Evolutionary conservation across 2,888 invertebrate species (phyloP).

Genomic region (Drosophila borborema): DNA sequence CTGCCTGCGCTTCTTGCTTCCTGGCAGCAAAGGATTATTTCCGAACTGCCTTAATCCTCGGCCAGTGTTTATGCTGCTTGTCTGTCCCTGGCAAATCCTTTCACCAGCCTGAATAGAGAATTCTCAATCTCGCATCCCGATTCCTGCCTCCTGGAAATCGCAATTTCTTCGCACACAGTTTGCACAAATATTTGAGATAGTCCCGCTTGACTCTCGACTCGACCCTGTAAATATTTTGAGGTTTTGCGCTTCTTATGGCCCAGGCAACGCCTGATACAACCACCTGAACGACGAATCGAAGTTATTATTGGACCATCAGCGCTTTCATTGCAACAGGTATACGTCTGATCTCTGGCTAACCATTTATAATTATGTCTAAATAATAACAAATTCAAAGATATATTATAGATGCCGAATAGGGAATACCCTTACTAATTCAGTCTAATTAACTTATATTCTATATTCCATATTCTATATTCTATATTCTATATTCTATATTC

Average conservation of each 20-base stretch:
- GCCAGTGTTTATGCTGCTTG: constrained; percentile 37
- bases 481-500: neutral
- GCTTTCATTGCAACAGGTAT: constrained; percentile 55
- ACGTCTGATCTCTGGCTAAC: constrained; percentile 1
- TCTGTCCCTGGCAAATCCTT: constrained; percentile 67
- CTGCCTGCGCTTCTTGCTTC: constrained; percentile 55
- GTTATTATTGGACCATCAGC: constrained; percentile 58
- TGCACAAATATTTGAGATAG: constrained; percentile 37
- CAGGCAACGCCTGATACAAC: constrained; percentile 46
- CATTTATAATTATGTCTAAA: constrained; percentile 41
- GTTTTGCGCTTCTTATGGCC: constrained; percentile 73
- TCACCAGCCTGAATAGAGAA: constrained; percentile 42
- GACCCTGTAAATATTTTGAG: constrained; percentile 74
- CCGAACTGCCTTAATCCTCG: constrained; percentile 59
- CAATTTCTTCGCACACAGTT: constrained; percentile 38
- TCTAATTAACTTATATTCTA: neutral
- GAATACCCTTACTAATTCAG: constrained; percentile 2
- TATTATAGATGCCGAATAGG: neutral
- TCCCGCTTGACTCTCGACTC: constrained; percentile 35
- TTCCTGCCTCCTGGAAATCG: constrained; percentile 37
- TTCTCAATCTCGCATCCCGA: constrained; percentile 1
- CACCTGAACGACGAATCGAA: constrained; percentile 16
- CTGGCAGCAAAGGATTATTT: constrained; percentile 82
- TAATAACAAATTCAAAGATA: constrained; percentile 3
- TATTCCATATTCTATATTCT: neutral